Base-by-base conservation (phyloP, 30 jellyfish, hydroid and myxozoan genomes). In the Chrysaora quinquecirrha region DNA sequence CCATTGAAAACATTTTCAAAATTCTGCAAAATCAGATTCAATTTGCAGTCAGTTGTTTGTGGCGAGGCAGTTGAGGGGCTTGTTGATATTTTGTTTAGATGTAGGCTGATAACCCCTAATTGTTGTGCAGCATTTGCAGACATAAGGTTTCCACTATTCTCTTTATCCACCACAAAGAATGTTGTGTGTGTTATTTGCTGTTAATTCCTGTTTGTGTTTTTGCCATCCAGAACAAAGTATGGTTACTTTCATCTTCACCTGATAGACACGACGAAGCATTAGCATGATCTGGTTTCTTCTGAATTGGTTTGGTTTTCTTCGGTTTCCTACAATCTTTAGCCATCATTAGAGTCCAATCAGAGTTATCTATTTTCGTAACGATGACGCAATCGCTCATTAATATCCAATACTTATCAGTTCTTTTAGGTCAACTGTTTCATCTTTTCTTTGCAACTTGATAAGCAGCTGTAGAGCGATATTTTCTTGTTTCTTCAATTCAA, bases 401-500 rank as follows among this genome's bases (percentile, higher is more conserved):
- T n/a, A n/a, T n/a, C n/a, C n/a, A n/a, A n/a, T n/a, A n/a, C n/a
- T n/a, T n/a, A n/a, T 67, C 62, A 65, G 60, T 32, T 65, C 78
- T 25, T 28, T 32, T 10, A 65, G 50, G 24, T 65, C 58, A 7
- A 65, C 78, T 65, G 79, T 25, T 10, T 31, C 33, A 25, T 20
- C 72, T 60, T 43, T 9, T 43, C 58, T 43, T 66, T 66, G 78
- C 34, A 30, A 28, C 61, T 66, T 66, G 63, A 66, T 30, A 6
- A 66, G 78, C 58, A 66, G 58, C 61, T 66, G 58, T 10, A 33
- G 58, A 30, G 61, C 61, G 21, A 66, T 66, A 64, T 66, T 30
- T 66, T 64, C 78, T 30, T 66, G 78, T n/a, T 66, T 64, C 61
- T 66, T 66, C 61, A 16, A 30, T 66, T 66, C 78, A 66, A 66